Base-by-base conservation (phyloP, 2,113 vertebrate genomes). In the Rhipidura dahli region DNA sequence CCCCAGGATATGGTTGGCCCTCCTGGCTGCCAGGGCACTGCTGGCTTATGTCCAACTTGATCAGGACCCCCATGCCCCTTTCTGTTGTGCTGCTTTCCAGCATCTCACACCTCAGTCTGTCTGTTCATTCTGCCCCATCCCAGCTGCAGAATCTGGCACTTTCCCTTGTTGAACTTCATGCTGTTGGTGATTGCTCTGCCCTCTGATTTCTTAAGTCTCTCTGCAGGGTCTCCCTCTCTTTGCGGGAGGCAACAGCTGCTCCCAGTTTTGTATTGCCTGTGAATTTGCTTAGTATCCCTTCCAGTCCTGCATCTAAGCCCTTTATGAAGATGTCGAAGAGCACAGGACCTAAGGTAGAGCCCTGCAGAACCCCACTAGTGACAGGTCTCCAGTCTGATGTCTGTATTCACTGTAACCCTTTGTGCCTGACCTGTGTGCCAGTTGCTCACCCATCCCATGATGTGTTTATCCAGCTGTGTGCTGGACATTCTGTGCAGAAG, bases 1-100 rank as follows among this genome's bases (percentile, higher is more conserved):
- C 24, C 13, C 26, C 42, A 42, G 42, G 61, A 0, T 11, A 57
- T 0, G 2, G n/a, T 6, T 76, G 61, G 15, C 7, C 20, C 31
- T 76, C 2, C 5, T 3, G 51, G 53, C 61, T 76, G 2, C 31
- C 26, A 59, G 31, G 44, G 9, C 51, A 40, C 21, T 42, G 44
- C 0, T 76, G 31, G 11, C 24, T 57, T 51, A 7, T 9, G 4
- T 49, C 65, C 42, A 24, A 3, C 50, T 57, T 66, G 35, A 50
- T 1, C 70, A 57, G 27, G 17, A 76, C 9, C 21, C 14, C 44
- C 1, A 50, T 0, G 5, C 26, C 21, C 21, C 44, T 59, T 42
- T 37, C 31, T 11, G 9, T 11, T 31, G 53, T 16, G 35, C 17
- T 76, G 17, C 11, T 68, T 35, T 59, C 31, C 61, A 68, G 31